phyloP scores from a whole-genome alignment of 2,888 invertebrate species.

The Bibio marci region DNA sequence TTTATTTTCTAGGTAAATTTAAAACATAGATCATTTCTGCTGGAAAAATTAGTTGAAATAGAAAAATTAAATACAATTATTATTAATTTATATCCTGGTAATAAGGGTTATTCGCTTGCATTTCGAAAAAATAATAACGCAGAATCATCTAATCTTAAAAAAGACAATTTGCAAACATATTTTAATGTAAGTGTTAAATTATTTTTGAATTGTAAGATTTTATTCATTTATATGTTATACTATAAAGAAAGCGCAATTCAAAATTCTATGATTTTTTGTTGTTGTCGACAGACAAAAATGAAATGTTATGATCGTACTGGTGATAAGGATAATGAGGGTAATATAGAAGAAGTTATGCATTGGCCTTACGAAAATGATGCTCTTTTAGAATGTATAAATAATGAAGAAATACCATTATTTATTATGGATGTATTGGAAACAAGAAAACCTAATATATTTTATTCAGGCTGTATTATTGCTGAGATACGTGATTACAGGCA shows the following conservation, averaged over 20 bases:
- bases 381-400: constrained; percentile 72
- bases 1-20: constrained; percentile 21
- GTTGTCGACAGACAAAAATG: too few species aligned
- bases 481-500: constrained; percentile 81
- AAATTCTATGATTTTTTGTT: not conserved
- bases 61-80: constrained; percentile 80
- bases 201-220: constrained; percentile 2
- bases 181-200: too few species aligned
- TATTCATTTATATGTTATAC: too few species aligned
- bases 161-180: constrained; percentile 19
- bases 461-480: constrained; percentile 81
- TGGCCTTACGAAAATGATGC: constrained; percentile 86
- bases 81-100: constrained; percentile 78
- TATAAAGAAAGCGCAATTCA: not conserved
- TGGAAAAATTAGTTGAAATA: constrained; percentile 68
- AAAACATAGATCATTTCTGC: constrained; percentile 44
- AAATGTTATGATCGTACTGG: constrained; percentile 1
- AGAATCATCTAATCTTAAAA: constrained; percentile 22
- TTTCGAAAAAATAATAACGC: constrained; percentile 20
- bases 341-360: constrained; percentile 55
- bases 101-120: constrained; percentile 68
- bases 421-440: constrained; percentile 69
- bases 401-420: constrained; percentile 77
- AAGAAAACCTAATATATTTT: constrained; percentile 71
- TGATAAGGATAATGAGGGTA: constrained; percentile 32